Conservation (phyloP, 1,140 invertebrate genomes). For the Papilio helenus region DNA sequence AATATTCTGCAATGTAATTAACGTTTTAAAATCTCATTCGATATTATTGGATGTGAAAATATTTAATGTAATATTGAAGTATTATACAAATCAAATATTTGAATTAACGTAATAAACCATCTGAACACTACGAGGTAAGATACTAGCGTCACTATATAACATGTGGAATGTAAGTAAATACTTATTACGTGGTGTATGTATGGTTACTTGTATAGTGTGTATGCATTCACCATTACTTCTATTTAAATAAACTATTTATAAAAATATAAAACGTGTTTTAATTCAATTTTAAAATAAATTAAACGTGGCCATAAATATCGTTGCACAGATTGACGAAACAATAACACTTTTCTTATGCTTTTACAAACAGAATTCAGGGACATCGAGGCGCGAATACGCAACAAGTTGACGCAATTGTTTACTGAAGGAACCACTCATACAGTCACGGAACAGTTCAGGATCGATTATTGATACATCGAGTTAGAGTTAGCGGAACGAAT, state of each 20-base stretch:
- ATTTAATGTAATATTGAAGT: neutral
- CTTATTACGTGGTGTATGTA: neutral
- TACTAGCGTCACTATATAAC: neutral
- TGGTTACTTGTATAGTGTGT: no score
- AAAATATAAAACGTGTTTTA: neutral
- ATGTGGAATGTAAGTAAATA: neutral
- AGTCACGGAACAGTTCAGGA: slow-evolving; percentile 45
- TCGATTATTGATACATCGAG: slow-evolving; percentile 40
- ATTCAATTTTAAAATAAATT: neutral
- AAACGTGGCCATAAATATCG: neutral
- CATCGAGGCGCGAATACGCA: slow-evolving; percentile 15
- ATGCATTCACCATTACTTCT: neutral
- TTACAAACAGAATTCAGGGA: slow-evolving; percentile 31
- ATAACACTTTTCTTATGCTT: slow-evolving; percentile 21
- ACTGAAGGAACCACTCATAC: neutral
- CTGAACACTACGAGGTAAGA: neutral
- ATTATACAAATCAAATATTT: neutral
- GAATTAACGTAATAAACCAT: neutral
- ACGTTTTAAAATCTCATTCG: neutral
- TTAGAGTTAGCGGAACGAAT: slow-evolving; percentile 46
- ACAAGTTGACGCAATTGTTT: slow-evolving; percentile 31
- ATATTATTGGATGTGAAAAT: neutral
- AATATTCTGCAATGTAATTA: no score
- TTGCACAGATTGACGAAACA: slow-evolving; percentile 5
- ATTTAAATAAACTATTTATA: neutral